Evolutionary conservation across 37 sponge, comb jelly and placozoan genomes (phyloP), one percentile per base, ranked within the genome.

Genomic region (Beroe ovata): DNA sequence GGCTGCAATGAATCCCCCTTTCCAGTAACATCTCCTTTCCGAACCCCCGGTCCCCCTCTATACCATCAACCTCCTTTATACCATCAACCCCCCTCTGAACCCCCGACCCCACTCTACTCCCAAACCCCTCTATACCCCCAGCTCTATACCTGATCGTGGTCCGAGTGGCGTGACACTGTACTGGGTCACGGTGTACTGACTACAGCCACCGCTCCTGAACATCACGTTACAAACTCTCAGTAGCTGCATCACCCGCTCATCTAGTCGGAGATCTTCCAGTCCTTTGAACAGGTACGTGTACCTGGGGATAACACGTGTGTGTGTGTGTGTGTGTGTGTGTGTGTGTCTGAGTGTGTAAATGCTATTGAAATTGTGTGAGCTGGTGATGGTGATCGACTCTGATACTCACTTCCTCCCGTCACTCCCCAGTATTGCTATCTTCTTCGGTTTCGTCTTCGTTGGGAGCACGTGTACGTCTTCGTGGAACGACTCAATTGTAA

Each of bases 361-460:
- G n/a, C n/a, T n/a, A n/a, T n/a, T n/a, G n/a, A n/a, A n/a, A n/a
- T n/a, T n/a, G n/a, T n/a, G n/a, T n/a, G n/a, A n/a, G n/a, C n/a
- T n/a, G n/a, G n/a, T n/a, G n/a, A n/a, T n/a, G n/a, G n/a, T n/a
- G n/a, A n/a, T n/a, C n/a, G n/a, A n/a, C n/a, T n/a, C n/a, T n/a
- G n/a, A n/a, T 47, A 47, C 71, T 90, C 66, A 90, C 90, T 41
- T 59, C 22, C 93, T 71, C 0, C 99, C 99, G 71, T 97, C 99
- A 64, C 93, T 94, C 0, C 96, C 99, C n/a, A 93, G 93, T 92
- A 97, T 93, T 33, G 92, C 91, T 60, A 97, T 94, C 91, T 97
- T 97, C 92, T 97, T 97, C 0, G 99, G 99, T 42, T 94, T 97
- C 60, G 99, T 97, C 91, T 97, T 97, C 25, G 99, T 97, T 25